Base-by-base conservation (phyloP, 1,140 invertebrate species). In the Harlomillsia oculata region DNA sequence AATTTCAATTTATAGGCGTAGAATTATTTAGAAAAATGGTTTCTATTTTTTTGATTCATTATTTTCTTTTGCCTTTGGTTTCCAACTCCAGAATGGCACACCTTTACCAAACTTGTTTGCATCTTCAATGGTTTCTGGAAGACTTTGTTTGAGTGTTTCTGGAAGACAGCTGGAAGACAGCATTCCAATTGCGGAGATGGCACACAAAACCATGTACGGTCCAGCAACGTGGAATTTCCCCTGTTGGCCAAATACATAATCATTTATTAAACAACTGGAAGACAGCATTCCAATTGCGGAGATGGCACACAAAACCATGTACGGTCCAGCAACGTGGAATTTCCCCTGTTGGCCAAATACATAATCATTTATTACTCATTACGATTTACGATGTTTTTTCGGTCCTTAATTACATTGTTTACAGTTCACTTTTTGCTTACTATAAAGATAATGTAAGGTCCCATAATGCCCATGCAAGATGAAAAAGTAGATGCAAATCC, bases 101-200 rank as follows among this genome's bases (percentile, higher is more conserved):
- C 67, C 61, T 32, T 63, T 62, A 25, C 67, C 68, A 51, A 73
- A 72, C 21, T 58, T 59, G 39, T 69, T 65, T 5, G 66, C 67
- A 29, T 71, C 69, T 46, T 69, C 60, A 3, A 72, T 40, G 9
- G 68, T 69, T 53, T 72, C 66, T 13, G 70, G 67, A 13, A 71
- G 59, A 50, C 61, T 59, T 39, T 60, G 50, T 18, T 48, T 28
- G 14, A 61, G 41, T 3, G 62, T 64, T 46, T 64, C 58, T 13
- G 59, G 59, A 32, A 73, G 61, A 32, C 67, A 64, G 2, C 66
- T 46, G 5, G 67, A 63, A 6, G 60, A 53, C n/a, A 68, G 3
- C 18, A 57, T 63, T 11, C 69, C 70, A 1, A 69, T 13, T 4
- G 65, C 8, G 1, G 66, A 60, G 14, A 69, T 40, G 6, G 54